Percentiles rank a stretch among this genome's conserved stretches.
phyloP scores from a whole-genome alignment of 2,113 vertebrate genomes.

The Sciurus niger region DNA sequence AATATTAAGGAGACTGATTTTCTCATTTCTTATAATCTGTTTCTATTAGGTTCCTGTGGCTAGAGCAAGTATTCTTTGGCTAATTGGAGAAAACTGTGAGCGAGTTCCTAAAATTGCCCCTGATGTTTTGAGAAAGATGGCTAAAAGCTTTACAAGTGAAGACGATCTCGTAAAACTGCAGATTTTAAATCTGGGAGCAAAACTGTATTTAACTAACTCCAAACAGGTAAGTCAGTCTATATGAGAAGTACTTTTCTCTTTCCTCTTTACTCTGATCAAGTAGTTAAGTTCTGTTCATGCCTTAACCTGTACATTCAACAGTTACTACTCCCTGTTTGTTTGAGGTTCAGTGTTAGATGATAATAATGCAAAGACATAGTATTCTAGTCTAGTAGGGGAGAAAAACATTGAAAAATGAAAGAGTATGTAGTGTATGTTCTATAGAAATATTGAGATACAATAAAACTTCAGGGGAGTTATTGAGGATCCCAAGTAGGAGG shows the following conservation, averaged over 20 bases:
- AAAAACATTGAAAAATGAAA: background rate
- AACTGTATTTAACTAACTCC: constrained; percentile 98
- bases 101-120: constrained; percentile 97
- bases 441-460: background rate
- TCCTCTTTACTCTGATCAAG: background rate
- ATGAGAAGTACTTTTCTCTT: background rate
- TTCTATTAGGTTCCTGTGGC: constrained; percentile 96
- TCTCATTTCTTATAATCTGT: constrained; percentile 63
- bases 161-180: constrained; percentile 98
- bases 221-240: constrained; percentile 93
- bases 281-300: background rate
- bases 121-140: constrained; percentile 96
- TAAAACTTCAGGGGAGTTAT: background rate
- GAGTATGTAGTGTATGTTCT: background rate
- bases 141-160: constrained; percentile 95
- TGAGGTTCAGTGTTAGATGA: background rate
- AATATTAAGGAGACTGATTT: constrained; percentile 20
- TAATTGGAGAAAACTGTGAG: constrained; percentile 98
- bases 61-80: constrained; percentile 98
- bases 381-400: background rate
- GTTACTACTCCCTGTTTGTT: background rate
- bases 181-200: constrained; percentile 96
- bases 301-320: background rate
- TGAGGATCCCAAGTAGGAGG: background rate
- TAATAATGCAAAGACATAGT: background rate